Percentiles rank a stretch among this genome's conserved stretches.
phyloP scores from a whole-genome alignment of 2,888 invertebrate species.

The Phortica okadai region DNA sequence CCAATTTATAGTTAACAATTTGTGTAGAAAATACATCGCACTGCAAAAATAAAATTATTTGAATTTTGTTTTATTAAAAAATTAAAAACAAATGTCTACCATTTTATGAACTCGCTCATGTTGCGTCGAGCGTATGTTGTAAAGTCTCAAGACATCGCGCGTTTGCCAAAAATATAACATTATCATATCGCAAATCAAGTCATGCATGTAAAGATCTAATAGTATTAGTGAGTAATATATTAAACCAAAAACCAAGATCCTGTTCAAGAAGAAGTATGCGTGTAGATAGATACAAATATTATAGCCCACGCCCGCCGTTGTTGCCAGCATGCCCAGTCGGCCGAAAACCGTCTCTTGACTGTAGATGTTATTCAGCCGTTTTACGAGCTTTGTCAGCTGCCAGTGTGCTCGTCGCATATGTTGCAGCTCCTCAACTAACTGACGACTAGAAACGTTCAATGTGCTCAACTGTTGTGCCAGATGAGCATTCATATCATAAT shows the following conservation, averaged over 20 bases:
- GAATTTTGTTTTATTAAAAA: background rate
- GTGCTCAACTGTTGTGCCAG: background rate
- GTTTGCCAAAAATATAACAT: constrained; percentile 9
- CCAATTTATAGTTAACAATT: background rate
- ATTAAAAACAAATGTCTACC: background rate
- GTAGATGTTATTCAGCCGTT: background rate
- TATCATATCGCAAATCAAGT: constrained; percentile 4
- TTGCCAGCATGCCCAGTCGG: background rate
- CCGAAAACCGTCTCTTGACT: background rate
- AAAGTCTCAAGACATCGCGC: background rate
- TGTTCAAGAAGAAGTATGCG: background rate
- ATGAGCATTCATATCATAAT: background rate
- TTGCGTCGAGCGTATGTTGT: background rate
- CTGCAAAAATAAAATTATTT: background rate
- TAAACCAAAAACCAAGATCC: background rate
- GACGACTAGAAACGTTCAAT: background rate
- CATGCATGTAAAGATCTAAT: background rate
- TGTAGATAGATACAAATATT: background rate
- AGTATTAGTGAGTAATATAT: background rate
- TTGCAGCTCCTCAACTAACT: background rate
- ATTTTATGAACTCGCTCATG: background rate
- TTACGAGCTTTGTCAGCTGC: background rate
- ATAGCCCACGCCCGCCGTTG: background rate
- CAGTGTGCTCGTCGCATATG: constrained; percentile 1
- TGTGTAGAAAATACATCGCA: constrained; percentile 6